Evolutionary conservation across 2,113 vertebrate species (phyloP).

Genomic region (human): GRCh38 chr6:75419001-75419500

Average conservation of each 20-base stretch:
- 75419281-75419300: not conserved
- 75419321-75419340: not conserved
- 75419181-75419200: not conserved
- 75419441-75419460: not conserved
- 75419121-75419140: conserved; percentile 12
- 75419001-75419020: not conserved
- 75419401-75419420: not conserved
- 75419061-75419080: conserved; percentile 48
- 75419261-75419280: not conserved
- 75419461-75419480: not conserved
- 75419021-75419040: not conserved
- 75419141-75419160: not conserved
- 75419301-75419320: not conserved
- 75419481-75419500: conserved; percentile 23
- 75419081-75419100: not conserved
- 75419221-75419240: not conserved
- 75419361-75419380: not conserved
- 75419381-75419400: not conserved
- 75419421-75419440: not conserved
- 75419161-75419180: not conserved
- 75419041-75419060: not conserved
- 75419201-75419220: not conserved
- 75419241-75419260: not conserved
- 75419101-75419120: conserved; percentile 23
- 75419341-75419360: conserved; percentile 26